These are phyloP conservation scores for Littorina saxatilis DNA, from an alignment of 1,140 invertebrate species.

Conservation along the genomic window DNA sequence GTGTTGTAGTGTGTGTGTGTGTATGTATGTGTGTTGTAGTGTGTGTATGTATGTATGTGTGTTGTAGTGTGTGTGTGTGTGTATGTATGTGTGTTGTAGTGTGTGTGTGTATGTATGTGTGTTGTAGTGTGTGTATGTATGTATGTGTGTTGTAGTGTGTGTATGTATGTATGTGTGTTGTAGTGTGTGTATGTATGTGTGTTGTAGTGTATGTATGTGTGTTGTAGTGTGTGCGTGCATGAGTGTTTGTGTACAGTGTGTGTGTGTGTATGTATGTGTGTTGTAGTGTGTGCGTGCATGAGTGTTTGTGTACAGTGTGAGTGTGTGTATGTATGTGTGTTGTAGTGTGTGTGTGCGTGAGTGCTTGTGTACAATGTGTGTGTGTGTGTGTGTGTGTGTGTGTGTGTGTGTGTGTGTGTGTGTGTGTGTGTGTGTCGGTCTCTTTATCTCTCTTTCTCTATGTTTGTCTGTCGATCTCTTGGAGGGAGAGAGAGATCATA, in stretches of 20 bases:
- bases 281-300: background rate
- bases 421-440: too few species aligned
- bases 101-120: slow-evolving; percentile 2
- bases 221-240: background rate
- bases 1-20: background rate
- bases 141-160: background rate
- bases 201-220: too few species aligned
- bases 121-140: too few species aligned
- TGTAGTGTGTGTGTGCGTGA: too few species aligned
- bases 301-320: background rate
- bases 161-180: too few species aligned
- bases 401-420: too few species aligned
- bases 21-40: background rate
- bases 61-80: slow-evolving; percentile 4
- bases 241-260: background rate
- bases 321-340: background rate
- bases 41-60: background rate
- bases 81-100: background rate
- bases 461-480: too few species aligned
- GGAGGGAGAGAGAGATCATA: too few species aligned
- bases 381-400: too few species aligned
- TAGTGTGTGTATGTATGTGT: too few species aligned
- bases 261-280: background rate
- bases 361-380: background rate
- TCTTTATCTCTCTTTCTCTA: too few species aligned